Percentiles rank a stretch among this genome's conserved stretches.
Conservation (phyloP, 2,113 vertebrate species). For the Herpetotheres cachinnans region DNA sequence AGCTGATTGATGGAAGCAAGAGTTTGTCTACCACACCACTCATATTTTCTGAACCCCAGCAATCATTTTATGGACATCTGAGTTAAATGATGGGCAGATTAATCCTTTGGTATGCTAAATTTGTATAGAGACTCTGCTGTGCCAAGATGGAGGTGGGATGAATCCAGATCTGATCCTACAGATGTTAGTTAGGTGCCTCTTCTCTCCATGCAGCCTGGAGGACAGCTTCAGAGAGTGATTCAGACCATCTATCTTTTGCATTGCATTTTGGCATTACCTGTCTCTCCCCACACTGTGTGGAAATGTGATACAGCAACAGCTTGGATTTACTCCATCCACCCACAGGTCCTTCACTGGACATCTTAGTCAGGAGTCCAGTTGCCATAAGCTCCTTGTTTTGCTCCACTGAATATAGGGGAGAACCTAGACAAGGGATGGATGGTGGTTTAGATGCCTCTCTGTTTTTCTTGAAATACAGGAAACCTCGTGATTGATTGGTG, state of each 20-base stretch:
- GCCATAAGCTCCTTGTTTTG: not conserved
- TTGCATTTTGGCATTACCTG: not conserved
- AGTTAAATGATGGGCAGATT: not conserved
- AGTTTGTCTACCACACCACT: not conserved
- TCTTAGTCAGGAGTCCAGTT: not conserved
- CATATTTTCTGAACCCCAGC: not conserved
- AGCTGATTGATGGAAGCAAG: conserved; percentile 32
- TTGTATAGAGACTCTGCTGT: not conserved
- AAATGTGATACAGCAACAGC: not conserved
- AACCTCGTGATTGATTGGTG: not conserved
- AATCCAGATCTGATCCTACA: conserved; percentile 4
- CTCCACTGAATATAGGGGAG: not conserved
- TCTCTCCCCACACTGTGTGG: not conserved
- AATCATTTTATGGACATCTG: conserved; percentile 1
- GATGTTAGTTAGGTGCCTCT: not conserved
- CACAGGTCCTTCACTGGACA: not conserved
- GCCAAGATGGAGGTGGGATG: not conserved
- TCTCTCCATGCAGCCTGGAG: not conserved
- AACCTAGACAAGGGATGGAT: not conserved
- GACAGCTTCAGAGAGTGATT: not conserved
- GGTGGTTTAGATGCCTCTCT: not conserved
- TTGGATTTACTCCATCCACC: not conserved
- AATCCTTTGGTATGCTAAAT: not conserved
- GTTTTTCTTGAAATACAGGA: not conserved
- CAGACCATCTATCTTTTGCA: not conserved